Percentiles rank a stretch among this genome's conserved stretches.
These are phyloP conservation scores for Cochlearius cochlearius DNA, from an alignment of 2,113 vertebrate species.

Conservation along the genomic window DNA sequence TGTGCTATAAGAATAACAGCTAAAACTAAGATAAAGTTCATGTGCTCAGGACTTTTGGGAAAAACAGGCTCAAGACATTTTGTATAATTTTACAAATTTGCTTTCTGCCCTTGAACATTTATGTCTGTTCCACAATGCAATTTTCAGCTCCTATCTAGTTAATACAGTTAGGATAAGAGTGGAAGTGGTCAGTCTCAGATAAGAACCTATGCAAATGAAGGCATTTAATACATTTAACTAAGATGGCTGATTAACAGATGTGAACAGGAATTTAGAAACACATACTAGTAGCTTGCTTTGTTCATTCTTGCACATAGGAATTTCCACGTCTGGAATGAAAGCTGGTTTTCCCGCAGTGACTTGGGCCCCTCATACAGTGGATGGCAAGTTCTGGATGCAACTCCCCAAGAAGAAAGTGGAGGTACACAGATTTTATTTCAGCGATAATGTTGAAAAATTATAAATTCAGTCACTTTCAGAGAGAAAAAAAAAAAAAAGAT, in stretches of 20 bases:
- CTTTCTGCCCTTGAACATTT: background rate
- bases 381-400: constrained; percentile 95
- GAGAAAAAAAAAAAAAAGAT: background rate
- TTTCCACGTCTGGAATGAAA: constrained; percentile 96
- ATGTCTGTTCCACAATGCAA: background rate
- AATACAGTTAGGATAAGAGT: background rate
- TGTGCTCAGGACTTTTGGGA: background rate
- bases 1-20: background rate
- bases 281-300: background rate
- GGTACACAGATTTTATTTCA: constrained; percentile 76
- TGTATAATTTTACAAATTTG: background rate
- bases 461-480: background rate
- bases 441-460: background rate
- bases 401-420: constrained; percentile 90
- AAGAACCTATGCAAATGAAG: background rate
- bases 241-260: background rate
- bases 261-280: background rate
- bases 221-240: background rate
- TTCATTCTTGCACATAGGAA: constrained; percentile 78
- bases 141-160: background rate
- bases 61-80: background rate
- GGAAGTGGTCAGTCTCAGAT: background rate
- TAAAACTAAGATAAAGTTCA: background rate
- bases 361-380: constrained; percentile 80
- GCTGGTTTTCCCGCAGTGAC: constrained; percentile 87